Conservation (phyloP, 2,888 invertebrate species). For the Drosophila mimica region DNA sequence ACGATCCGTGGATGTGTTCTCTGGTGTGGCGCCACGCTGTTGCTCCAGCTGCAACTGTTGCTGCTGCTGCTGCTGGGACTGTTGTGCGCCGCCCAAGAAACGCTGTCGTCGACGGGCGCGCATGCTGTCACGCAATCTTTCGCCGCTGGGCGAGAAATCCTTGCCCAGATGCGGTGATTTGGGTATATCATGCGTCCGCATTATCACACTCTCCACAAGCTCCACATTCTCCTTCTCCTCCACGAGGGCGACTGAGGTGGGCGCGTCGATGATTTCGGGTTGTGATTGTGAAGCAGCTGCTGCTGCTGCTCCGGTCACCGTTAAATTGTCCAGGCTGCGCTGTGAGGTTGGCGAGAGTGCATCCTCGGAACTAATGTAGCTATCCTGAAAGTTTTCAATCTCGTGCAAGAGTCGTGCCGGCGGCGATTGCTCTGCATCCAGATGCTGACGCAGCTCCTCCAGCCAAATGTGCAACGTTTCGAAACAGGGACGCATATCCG, state of each 20-base stretch:
- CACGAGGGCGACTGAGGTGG: not conserved
- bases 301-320: slow-evolving; percentile 45
- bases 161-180: slow-evolving; percentile 85
- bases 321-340: slow-evolving; percentile 83
- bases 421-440: slow-evolving; percentile 88
- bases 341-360: slow-evolving; percentile 84
- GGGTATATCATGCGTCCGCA: slow-evolving; percentile 82
- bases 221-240: slow-evolving; percentile 51
- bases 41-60: slow-evolving; percentile 56
- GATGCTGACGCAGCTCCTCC: slow-evolving; percentile 90
- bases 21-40: slow-evolving; percentile 56
- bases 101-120: slow-evolving; percentile 83
- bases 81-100: slow-evolving; percentile 60
- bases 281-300: not conserved
- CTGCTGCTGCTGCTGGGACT: slow-evolving; percentile 42
- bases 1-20: slow-evolving; percentile 75
- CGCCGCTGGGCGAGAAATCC: slow-evolving; percentile 85
- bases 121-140: slow-evolving; percentile 84
- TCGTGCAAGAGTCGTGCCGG: slow-evolving; percentile 89
- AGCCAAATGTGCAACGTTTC: slow-evolving; percentile 96
- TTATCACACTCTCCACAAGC: slow-evolving; percentile 68
- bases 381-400: slow-evolving; percentile 89
- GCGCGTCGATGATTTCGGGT: not conserved
- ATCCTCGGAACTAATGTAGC: slow-evolving; percentile 84
- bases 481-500: slow-evolving; percentile 95